Evolutionary conservation across 2,113 vertebrate species (phyloP).

Genomic region (Strix aluco): DNA sequence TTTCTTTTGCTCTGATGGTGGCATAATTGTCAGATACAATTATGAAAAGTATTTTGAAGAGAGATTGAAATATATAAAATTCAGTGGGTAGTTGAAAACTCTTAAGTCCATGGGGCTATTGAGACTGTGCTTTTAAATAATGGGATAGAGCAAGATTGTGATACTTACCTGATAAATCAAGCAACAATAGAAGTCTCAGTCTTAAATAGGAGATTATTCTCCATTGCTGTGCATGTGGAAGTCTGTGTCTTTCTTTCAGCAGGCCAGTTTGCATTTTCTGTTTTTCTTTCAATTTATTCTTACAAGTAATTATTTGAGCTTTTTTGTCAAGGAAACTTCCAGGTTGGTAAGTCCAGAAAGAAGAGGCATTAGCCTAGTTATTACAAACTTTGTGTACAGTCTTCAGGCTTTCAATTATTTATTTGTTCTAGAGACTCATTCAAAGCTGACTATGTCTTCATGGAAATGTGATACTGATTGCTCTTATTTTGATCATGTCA

Average conservation of each 20-base stretch:
- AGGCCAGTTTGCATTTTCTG: not conserved
- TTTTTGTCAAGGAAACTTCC: not conserved
- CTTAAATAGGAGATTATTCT: not conserved
- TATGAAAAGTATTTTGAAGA: not conserved
- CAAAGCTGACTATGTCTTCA: constrained; percentile 2
- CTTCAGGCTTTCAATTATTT: not conserved
- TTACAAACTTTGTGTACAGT: not conserved
- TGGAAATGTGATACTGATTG: not conserved
- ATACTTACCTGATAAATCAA: not conserved
- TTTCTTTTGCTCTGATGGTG: not conserved
- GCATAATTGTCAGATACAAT: not conserved
- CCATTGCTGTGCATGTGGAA: not conserved
- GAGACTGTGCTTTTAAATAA: not conserved
- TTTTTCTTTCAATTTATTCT: not conserved
- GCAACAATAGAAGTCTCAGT: not conserved
- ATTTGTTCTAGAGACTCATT: not conserved
- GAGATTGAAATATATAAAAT: not conserved
- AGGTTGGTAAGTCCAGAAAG: not conserved
- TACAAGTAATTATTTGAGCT: not conserved
- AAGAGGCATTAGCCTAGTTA: not conserved
- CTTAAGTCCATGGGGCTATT: not conserved
- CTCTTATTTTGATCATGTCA: constrained; percentile 5
- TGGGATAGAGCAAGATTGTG: not conserved
- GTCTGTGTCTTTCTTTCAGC: not conserved
- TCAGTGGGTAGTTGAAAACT: not conserved